Percentiles rank a stretch among this genome's conserved stretches.
These are phyloP conservation scores for Peromyscus californicus DNA, from an alignment of 2,113 vertebrate species.

Conservation along the genomic window DNA sequence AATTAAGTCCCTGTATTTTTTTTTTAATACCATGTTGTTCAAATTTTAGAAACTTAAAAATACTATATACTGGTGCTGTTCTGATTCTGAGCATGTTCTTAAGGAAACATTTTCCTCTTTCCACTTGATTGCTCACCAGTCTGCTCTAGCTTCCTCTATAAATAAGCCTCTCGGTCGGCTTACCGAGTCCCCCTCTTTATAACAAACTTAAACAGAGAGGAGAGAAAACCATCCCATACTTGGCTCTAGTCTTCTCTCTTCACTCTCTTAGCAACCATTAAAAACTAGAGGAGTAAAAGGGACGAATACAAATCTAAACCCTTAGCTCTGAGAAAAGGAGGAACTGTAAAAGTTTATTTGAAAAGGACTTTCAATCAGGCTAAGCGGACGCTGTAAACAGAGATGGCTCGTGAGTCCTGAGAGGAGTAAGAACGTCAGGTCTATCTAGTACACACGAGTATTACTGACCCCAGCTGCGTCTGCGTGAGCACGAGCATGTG, in stretches of 20 bases:
- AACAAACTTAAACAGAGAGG: conserved; percentile 33
- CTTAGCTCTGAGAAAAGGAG: not conserved
- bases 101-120: not conserved
- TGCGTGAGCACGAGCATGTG: not conserved
- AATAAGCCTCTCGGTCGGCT: not conserved
- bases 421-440: not conserved
- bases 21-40: not conserved
- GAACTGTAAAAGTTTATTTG: not conserved
- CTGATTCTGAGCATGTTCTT: not conserved
- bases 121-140: not conserved
- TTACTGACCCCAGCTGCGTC: not conserved
- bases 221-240: not conserved
- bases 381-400: not conserved
- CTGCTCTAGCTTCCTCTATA: not conserved
- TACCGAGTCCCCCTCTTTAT: not conserved
- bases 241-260: conserved; percentile 12
- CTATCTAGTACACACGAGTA: not conserved
- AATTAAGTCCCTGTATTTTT: not conserved
- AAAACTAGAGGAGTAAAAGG: conserved; percentile 25
- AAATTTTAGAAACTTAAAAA: conserved; percentile 67
- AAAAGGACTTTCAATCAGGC: not conserved
- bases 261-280: conserved; percentile 10
- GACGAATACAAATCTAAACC: conserved; percentile 22
- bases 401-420: not conserved
- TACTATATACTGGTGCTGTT: not conserved